Conservation (phyloP, 2,888 invertebrate genomes). For the Labia minor region DNA sequence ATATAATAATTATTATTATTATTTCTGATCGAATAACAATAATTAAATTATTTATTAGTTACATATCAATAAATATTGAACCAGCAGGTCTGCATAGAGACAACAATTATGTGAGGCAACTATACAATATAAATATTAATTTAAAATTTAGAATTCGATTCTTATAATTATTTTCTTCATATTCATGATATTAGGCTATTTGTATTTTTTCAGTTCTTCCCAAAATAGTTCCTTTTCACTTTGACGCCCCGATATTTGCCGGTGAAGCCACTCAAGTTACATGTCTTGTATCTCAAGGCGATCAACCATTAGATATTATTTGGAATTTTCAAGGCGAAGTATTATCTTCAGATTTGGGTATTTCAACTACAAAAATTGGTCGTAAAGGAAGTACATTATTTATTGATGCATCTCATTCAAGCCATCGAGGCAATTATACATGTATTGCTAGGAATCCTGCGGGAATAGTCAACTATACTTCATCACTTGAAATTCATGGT, state of each 20-base stretch:
- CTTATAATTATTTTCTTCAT: conserved; percentile 29
- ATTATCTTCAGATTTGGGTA: conserved; percentile 34
- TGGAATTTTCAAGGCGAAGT: conserved; percentile 44
- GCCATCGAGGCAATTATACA: conserved; percentile 35
- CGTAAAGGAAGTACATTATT: conserved; percentile 39
- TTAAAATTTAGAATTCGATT: conserved; percentile 32
- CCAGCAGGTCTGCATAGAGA: conserved; percentile 31
- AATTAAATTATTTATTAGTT: too few species aligned
- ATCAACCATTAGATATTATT: conserved; percentile 43
- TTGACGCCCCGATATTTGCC: conserved; percentile 61
- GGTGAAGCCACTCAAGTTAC: conserved; percentile 69
- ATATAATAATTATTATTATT: too few species aligned
- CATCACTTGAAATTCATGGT: conserved; percentile 26
- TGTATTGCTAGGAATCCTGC: conserved; percentile 35
- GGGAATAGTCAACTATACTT: conserved; percentile 32
- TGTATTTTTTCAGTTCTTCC: conserved; percentile 56
- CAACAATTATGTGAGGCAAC: conserved; percentile 32
- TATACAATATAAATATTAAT: conserved; percentile 35
- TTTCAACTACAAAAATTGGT: conserved; percentile 37
- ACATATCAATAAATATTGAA: too few species aligned
- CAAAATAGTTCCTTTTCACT: conserved; percentile 68
- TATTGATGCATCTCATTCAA: conserved; percentile 33
- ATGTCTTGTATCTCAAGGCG: conserved; percentile 52
- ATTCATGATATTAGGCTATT: conserved; percentile 22
- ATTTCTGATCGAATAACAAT: too few species aligned